Percentiles rank a stretch among this genome's conserved stretches.
phyloP scores from a whole-genome alignment of 1,140 invertebrate species.

The Brachionus paranguensis region DNA sequence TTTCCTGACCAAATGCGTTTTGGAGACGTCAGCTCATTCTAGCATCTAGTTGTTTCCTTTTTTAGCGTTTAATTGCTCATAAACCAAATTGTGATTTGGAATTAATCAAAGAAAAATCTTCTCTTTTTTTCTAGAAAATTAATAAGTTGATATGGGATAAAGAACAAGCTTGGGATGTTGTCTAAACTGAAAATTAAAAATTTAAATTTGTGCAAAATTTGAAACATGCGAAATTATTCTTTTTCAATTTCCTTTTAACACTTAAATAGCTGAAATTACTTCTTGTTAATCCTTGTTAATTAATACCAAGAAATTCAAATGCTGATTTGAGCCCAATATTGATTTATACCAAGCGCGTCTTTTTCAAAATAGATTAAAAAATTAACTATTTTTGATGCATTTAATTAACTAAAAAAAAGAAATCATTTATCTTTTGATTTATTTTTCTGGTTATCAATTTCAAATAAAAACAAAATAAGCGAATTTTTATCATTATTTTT shows the following conservation, averaged over 20 bases:
- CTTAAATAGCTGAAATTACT: conserved; percentile 1
- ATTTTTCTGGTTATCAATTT: background rate
- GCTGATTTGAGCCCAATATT: background rate
- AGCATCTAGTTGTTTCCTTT: background rate
- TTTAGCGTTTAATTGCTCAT: conserved; percentile 18
- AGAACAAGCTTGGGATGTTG: background rate
- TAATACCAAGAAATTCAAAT: background rate
- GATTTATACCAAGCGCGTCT: background rate
- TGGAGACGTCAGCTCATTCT: background rate
- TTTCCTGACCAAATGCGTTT: background rate
- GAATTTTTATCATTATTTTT: background rate
- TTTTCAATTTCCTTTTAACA: conserved; percentile 14
- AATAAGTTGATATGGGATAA: background rate
- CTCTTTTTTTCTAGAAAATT: background rate
- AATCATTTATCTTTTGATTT: too few species aligned
- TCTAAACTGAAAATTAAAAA: conserved; percentile 16
- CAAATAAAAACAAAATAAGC: background rate
- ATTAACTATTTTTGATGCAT: background rate
- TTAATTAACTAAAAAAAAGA: background rate
- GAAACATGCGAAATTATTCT: background rate
- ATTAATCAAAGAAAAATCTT: background rate
- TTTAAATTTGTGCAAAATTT: conserved; percentile 1
- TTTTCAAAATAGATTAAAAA: background rate
- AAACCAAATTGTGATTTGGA: conserved; percentile 11
- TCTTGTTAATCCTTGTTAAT: background rate